Conservation (phyloP, 2,797 vertebrate genomes). For the Aphelocoma californica region DNA sequence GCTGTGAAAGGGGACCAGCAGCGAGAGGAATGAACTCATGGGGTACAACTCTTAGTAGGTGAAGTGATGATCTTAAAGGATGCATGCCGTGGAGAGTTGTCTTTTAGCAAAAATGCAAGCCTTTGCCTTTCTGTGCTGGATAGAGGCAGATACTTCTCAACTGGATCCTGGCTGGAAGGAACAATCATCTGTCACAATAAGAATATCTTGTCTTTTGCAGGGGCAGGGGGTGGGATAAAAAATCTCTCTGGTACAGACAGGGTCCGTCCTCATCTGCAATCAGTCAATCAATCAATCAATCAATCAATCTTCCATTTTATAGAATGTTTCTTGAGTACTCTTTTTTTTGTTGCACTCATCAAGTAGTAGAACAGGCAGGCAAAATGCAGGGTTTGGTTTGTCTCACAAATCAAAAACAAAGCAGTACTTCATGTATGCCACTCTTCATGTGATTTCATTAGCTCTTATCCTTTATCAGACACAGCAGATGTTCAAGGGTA, state of each 20-base stretch:
- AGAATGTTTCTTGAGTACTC: background rate
- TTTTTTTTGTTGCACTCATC: background rate
- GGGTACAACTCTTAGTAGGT: background rate
- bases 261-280: background rate
- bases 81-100: rapidly evolving
- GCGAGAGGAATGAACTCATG: background rate
- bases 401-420: background rate
- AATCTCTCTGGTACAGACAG: background rate
- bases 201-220: background rate
- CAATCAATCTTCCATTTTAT: background rate
- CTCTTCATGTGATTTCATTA: background rate
- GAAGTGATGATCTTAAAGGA: background rate
- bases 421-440: background rate
- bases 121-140: background rate
- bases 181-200: background rate
- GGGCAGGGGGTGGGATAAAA: background rate
- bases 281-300: background rate
- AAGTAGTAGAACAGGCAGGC: background rate
- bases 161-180: background rate
- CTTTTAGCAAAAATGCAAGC: background rate
- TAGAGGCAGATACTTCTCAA: background rate
- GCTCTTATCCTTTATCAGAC: constrained; percentile 5
- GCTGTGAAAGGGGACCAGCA: background rate
- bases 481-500: constrained; percentile 38
- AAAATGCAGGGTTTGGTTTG: background rate